Base-by-base conservation (phyloP, 2,888 invertebrate genomes). In the Drosophila peninsularis region DNA sequence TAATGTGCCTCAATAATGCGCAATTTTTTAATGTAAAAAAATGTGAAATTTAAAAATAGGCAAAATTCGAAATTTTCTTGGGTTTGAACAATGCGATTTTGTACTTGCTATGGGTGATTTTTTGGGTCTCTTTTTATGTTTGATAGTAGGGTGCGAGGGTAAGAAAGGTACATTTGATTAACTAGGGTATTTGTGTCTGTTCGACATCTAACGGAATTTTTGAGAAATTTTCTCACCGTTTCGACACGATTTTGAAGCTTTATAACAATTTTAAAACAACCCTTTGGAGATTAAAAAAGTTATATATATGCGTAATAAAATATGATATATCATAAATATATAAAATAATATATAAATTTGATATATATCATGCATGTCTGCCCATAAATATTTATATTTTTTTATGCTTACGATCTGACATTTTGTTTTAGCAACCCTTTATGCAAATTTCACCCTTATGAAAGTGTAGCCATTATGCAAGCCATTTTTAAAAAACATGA, bases 11-110 rank as follows among this genome's bases (percentile, higher is more conserved):
- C 62, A 76, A 82, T 87, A 87, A 88, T 88, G 85, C 88, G 86
- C 73, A 70, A 88, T 79, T 85, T 84, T 88, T 88, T 80, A 69
- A 71, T 60, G 74, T 76, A 84, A 87, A 83, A 78, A 78, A 74
- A 45, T 56, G 61, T 50, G 60, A 79, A 77, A 78, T 64, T 76
- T 69, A 76, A 73, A 78, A 61, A 54, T 66, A 62, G 80, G 71
- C 60, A 69, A 68, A 73, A 77, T 61, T 27, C 14, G 32, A 21
- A 45, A 64, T 69, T 69, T 61, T 39, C 45, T 65, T 71, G 60
- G 55, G 44, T 56, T 13, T n/a, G 36, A 72, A 73, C 70, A 77
- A 77, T 71, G 67, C 63, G 61, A 63, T 67, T 44, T 73, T 85
- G 36, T 63, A 47, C 45, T 61, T 45, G 49, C 30, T 41, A 19